phyloP scores from a whole-genome alignment of 1,140 invertebrate genomes.

The Anthonomus grandis region DNA sequence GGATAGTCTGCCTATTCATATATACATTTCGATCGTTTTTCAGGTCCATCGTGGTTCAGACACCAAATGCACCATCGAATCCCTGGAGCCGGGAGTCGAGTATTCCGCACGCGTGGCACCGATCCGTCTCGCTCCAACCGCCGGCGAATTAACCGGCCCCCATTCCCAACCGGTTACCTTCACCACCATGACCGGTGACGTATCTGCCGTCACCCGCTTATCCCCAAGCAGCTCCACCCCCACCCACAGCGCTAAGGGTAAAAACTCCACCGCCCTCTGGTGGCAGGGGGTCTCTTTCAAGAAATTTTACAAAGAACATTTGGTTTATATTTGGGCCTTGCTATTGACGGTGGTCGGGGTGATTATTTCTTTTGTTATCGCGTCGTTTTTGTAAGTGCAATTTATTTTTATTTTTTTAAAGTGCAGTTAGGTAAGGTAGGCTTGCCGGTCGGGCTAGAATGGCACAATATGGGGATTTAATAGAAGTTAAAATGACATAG shows the following conservation, averaged over 20 bases:
- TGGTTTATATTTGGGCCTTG: conserved; percentile 60
- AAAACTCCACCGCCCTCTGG: conserved; percentile 34
- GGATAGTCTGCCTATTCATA: too few relatives aligned
- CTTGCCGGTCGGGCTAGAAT: too few relatives aligned
- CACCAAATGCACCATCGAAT: conserved; percentile 61
- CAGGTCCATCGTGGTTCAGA: conserved; percentile 71
- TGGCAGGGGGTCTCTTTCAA: conserved; percentile 46
- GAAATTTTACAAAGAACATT: conserved; percentile 61
- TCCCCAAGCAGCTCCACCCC: conserved; percentile 33
- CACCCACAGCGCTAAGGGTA: conserved; percentile 19
- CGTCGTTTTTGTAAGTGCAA: conserved; percentile 34
- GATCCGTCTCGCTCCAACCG: conserved; percentile 55
- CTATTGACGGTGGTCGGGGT: conserved; percentile 62
- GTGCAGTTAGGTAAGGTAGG: too few relatives aligned
- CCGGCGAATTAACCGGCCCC: conserved; percentile 61
- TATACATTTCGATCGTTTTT: too few relatives aligned
- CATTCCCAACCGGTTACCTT: conserved; percentile 62
- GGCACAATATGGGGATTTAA: too few relatives aligned
- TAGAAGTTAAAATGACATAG: too few relatives aligned
- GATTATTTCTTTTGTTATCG: conserved; percentile 54
- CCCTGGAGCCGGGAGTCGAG: conserved; percentile 65
- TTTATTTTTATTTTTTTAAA: too few relatives aligned
- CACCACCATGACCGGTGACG: conserved; percentile 48
- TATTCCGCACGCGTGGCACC: conserved; percentile 72
- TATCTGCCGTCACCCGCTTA: conserved; percentile 38